A percentile compares a stretch with the other conserved stretches of the same genome.
phyloP scores from a whole-genome alignment of 1,140 invertebrate species.

The silkworm (Bombyx mori) region ASM3026992v2 NC_085124.1:502001-502500 shows the following conservation, averaged over 20 bases:
- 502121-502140: neutral
- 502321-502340: conserved; percentile 33
- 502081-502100: neutral
- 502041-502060: neutral
- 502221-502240: neutral
- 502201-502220: neutral
- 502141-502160: conserved; percentile 4
- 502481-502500: conserved; percentile 32
- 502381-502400: conserved; percentile 33
- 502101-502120: neutral
- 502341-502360: conserved; percentile 38
- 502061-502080: neutral
- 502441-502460: conserved; percentile 17
- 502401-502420: conserved; percentile 24
- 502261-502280: conserved; percentile 12
- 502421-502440: conserved; percentile 22
- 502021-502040: conserved; percentile 1
- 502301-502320: conserved; percentile 12
- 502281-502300: conserved; percentile 12
- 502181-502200: neutral
- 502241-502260: conserved; percentile 2
- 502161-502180: too few species aligned
- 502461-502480: conserved; percentile 16
- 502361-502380: conserved; percentile 39
- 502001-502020: neutral